Evolutionary conservation across 2,113 vertebrate genomes (phyloP), one percentile per base, ranked within the genome.

Genomic region (Dasyprocta punctata): DNA sequence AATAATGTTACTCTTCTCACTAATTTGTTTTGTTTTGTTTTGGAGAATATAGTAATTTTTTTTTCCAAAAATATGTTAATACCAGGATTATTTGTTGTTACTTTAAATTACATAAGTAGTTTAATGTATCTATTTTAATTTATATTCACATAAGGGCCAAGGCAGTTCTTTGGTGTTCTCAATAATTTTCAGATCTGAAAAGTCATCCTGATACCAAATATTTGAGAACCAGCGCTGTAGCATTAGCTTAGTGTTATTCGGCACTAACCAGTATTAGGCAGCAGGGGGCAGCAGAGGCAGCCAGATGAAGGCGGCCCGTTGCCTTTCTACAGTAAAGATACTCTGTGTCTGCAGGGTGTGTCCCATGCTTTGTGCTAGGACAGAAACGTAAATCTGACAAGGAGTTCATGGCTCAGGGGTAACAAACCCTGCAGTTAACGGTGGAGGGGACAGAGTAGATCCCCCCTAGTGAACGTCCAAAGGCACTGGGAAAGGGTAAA

Each of bases 221-320:
- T 19, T 75, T 84, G 47, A 61, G 77, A 86, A n/a, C 1, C 30
- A 60, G 33, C 0, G 2, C 36, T 17, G 24, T 7, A 19, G 10
- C 2, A 7, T 81, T 49, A 41, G 5, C 9, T 75, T 69, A 19
- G 38, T 49, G 56, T 54, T 69, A 75, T 77, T 71, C 28, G 56
- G 77, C 71, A 90, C 44, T 77, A 90, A 67, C 63, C 58, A 90
- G 30, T 11, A 6, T 49, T 5, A 22, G n/a, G 13, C 98, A 97
- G 94, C 82, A 98, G 97, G 58, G 47, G 97, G 96, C 92, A 88
- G 97, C 94, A 97, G 94, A 97, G 85, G 94, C 77, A 83, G 85
- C 12, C 77, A 86, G 87, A 96, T 73, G 77, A 86, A 49, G 36
- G 73, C 5, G 11, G 56, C 22, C 13, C 4, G 4, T 24, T 3